Evolutionary conservation across 2,888 invertebrate species (phyloP), one percentile per base, ranked within the genome.

Genomic region (Odontocerum albicorne): DNA sequence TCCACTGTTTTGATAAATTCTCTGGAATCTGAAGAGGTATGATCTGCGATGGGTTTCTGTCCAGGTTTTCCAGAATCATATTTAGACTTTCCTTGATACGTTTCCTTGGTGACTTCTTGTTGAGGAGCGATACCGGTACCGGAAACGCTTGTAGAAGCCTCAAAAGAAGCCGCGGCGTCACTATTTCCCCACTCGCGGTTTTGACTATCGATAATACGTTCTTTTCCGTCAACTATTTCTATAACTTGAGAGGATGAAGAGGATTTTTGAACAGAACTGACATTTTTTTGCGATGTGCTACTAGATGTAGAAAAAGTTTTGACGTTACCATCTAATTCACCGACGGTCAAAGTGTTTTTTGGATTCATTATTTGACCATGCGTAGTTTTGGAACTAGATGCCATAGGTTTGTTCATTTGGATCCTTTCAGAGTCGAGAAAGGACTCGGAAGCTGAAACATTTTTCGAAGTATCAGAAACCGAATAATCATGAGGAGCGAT

Each of bases 171-270:
- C 52, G 75, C 67, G 60, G 76, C 73, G 65, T 78, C 64, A 38
- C 72, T 74, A 64, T 77, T 76, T 40, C 81, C 81, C 69, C 81
- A 77, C 68, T 84, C 82, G 63, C 81, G 78, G 43, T 77, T 79
- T 47, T 82, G 79, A 62, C 76, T 76, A 58, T 84, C 83, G 36
- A 84, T 70, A 35, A 84, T 75, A 32, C 81, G 72, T 69, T 84
- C 84, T 66, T 83, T 83, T 1, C 84, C 84, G 64, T 84, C 83
- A 16, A 84, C 80, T 60, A 83, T 80, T 71, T 86, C 85, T 40
- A 85, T 79, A 21, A 82, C 81, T 64, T 86, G 84, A 12, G 84
- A 84, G 13, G 82, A 80, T 1, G 84, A 82, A 31, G 84, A 79
- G 22, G 82, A 83, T 66, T 85, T 83, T 43, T 77, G 74, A 3